A percentile compares a stretch with the other conserved stretches of the same genome.
Conservation (phyloP, 1,140 invertebrate species). For the Schlechtendalia chinensis region DNA sequence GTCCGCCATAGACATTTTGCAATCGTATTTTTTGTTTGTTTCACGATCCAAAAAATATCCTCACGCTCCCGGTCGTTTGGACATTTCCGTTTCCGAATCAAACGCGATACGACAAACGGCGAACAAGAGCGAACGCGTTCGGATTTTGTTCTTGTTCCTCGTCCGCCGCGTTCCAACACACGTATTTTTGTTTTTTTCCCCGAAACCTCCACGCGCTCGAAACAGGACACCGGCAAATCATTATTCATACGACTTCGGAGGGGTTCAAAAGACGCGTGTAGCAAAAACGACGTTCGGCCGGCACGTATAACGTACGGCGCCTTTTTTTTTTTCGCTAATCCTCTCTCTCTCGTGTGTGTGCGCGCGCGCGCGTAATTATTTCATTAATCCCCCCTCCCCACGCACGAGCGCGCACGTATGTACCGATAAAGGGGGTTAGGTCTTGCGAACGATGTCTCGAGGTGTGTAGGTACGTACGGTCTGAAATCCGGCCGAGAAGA, state of each 20-base stretch:
- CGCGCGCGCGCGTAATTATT: constrained; percentile 24
- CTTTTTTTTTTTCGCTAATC: constrained; percentile 37
- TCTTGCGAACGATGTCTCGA: constrained; percentile 45
- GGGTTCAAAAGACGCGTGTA: constrained; percentile 15
- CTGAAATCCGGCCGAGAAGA: constrained; percentile 28
- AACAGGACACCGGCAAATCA: constrained; percentile 20
- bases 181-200: too few species aligned
- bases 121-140: too few species aligned
- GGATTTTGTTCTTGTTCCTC: too few species aligned
- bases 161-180: too few species aligned
- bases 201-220: too few species aligned
- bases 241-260: constrained; percentile 39
- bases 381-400: constrained; percentile 42
- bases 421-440: constrained; percentile 29
- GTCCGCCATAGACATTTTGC: too few species aligned
- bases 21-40: too few species aligned
- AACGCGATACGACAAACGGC: too few species aligned
- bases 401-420: not conserved
- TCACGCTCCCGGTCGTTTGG: too few species aligned
- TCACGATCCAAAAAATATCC: too few species aligned
- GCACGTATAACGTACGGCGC: not conserved
- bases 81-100: too few species aligned
- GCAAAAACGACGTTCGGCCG: constrained; percentile 29
- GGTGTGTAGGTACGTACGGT: not conserved
- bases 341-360: constrained; percentile 22